Percentiles rank a stretch among this genome's conserved stretches.
Evolutionary conservation across 2,888 invertebrate genomes (phyloP).

Genomic region (Nebria salina): DNA sequence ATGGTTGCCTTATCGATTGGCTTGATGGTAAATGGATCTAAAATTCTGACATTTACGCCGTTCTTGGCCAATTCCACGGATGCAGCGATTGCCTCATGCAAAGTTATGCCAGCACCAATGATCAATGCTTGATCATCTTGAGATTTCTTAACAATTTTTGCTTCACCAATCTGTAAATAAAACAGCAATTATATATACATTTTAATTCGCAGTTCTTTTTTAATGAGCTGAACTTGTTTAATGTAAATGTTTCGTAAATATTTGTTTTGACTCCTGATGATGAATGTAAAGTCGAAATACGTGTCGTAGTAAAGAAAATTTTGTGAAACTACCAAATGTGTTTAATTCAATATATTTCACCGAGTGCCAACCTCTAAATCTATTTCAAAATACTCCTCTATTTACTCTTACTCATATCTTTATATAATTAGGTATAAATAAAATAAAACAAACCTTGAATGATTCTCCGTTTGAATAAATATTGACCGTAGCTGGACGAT

Average conservation of each 20-base stretch:
- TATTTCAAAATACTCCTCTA: no score
- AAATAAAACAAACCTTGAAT: constrained; percentile 75
- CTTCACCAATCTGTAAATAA: constrained; percentile 72
- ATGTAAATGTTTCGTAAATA: no score
- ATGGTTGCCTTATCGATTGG: constrained; percentile 88
- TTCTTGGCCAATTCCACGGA: constrained; percentile 75
- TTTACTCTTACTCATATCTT: no score
- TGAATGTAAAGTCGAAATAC: no score
- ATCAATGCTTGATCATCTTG: constrained; percentile 83
- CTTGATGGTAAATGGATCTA: constrained; percentile 97
- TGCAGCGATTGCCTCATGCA: constrained; percentile 90
- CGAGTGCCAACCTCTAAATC: no score
- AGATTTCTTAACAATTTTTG: constrained; percentile 81
- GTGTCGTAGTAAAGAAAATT: no score
- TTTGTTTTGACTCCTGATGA: no score
- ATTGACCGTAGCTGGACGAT: constrained; percentile 88
- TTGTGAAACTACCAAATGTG: no score
- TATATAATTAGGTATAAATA: no score
- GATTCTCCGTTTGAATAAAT: constrained; percentile 86
- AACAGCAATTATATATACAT: background rate
- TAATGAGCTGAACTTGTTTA: no score
- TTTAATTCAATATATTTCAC: no score
- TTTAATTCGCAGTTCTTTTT: no score
- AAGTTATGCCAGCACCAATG: constrained; percentile 93
- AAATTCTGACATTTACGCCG: constrained; percentile 81